Evolutionary conservation across 1,140 invertebrate genomes (phyloP).

Genomic region (Gryon sp.): DNA sequence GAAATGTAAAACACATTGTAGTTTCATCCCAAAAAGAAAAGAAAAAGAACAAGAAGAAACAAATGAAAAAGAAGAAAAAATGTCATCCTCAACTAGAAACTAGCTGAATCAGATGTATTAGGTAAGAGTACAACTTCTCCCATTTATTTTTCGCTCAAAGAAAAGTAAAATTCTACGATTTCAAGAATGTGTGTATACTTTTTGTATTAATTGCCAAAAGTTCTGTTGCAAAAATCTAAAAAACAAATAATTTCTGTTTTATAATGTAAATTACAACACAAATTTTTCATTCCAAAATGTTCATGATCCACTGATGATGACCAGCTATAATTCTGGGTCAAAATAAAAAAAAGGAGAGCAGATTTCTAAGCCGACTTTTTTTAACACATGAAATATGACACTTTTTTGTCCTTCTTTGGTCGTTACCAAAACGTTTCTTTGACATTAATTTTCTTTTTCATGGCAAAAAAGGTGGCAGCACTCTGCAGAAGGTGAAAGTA

Average conservation of each 20-base stretch:
- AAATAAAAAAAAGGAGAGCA: background rate
- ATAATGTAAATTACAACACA: no score
- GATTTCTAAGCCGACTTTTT: background rate
- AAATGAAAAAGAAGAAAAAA: slow-evolving; percentile 10
- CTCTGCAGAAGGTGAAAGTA: slow-evolving; percentile 78
- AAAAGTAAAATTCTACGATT: no score
- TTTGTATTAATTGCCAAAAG: no score
- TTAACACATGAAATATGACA: background rate
- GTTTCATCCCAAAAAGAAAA: slow-evolving; percentile 21
- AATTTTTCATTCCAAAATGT: no score
- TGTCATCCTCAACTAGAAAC: no score
- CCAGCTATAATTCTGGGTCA: no score
- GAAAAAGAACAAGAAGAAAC: background rate
- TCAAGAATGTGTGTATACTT: no score
- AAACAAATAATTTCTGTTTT: no score
- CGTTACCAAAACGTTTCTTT: background rate
- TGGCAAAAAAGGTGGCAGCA: slow-evolving; percentile 74
- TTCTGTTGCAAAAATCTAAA: no score
- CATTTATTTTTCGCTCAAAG: no score
- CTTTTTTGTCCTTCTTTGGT: background rate
- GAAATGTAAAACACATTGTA: slow-evolving; percentile 28
- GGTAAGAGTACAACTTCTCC: no score
- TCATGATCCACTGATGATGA: background rate
- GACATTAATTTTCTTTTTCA: slow-evolving; percentile 13
- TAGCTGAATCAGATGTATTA: no score